phyloP scores from a whole-genome alignment of 2,113 vertebrate genomes.

The Peromyscus maniculatus region DNA sequence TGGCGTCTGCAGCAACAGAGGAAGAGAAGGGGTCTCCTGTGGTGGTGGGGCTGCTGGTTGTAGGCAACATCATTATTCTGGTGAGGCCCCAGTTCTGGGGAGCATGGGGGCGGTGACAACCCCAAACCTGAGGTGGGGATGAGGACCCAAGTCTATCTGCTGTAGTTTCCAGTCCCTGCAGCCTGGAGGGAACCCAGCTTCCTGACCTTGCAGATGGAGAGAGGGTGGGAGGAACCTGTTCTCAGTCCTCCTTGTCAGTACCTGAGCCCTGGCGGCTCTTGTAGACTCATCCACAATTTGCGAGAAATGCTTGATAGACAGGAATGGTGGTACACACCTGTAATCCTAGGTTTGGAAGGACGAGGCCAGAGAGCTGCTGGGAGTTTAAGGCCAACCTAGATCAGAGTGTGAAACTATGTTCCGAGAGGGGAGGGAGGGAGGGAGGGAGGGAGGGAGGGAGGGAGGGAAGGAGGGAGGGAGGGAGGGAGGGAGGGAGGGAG shows the following conservation, averaged over 20 bases:
- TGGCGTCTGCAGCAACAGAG: constrained; percentile 69
- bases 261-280: not conserved
- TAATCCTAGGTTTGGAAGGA: not conserved
- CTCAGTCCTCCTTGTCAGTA: not conserved
- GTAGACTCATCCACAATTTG: not conserved
- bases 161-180: not conserved
- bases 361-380: not conserved
- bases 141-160: not conserved
- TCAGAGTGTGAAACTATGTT: not conserved
- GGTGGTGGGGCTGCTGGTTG: constrained; percentile 80
- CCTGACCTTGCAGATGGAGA: not conserved
- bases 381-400: not conserved
- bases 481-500: not conserved
- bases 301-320: not conserved
- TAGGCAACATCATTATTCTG: constrained; percentile 85
- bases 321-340: too few relatives aligned
- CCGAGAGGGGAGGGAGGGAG: not conserved
- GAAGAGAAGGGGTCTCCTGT: constrained; percentile 73
- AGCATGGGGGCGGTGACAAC: not conserved
- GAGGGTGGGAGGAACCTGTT: not conserved
- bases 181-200: not conserved
- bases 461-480: not conserved
- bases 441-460: not conserved
- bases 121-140: not conserved
- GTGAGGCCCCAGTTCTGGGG: constrained; percentile 62